A percentile compares a stretch with the other conserved stretches of the same genome.
Conservation (phyloP, 1,140 invertebrate species). For the Latrodectus geometricus region DNA sequence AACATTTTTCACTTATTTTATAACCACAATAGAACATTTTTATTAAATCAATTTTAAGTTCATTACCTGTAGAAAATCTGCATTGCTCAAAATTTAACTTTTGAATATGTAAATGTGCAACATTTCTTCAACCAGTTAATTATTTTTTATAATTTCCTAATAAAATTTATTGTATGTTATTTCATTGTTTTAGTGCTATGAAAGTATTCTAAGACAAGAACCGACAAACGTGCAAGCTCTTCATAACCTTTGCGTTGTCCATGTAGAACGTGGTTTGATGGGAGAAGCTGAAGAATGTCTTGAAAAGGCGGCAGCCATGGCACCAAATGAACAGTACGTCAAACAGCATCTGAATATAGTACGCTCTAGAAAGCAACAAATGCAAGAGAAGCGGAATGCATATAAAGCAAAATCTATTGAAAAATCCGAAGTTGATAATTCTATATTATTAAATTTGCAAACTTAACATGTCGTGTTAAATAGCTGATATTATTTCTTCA, state of each 20-base stretch:
- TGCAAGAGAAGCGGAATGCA: background rate
- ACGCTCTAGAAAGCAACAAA: conserved; percentile 72
- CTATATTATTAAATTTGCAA: background rate
- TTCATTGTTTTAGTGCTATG: conserved; percentile 85
- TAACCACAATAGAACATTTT: too few relatives aligned
- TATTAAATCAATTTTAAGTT: too few relatives aligned
- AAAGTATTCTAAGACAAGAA: conserved; percentile 85
- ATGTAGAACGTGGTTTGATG: conserved; percentile 89
- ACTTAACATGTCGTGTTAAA: background rate
- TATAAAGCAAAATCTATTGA: background rate
- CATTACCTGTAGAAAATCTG: too few relatives aligned
- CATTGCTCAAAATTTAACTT: too few relatives aligned
- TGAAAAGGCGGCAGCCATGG: conserved; percentile 79
- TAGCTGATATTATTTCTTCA: too few relatives aligned
- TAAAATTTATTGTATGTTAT: too few relatives aligned
- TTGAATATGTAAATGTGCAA: too few relatives aligned
- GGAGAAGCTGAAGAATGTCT: conserved; percentile 86
- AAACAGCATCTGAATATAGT: conserved; percentile 88
- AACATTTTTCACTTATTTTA: too few relatives aligned
- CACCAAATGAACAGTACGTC: conserved; percentile 89
- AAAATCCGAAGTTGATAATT: background rate
- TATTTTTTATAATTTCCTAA: too few relatives aligned
- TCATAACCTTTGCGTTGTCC: conserved; percentile 95
- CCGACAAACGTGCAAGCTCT: conserved; percentile 92
- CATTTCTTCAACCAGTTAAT: too few relatives aligned